Base-by-base conservation (phyloP, 2,113 vertebrate genomes). In the Maccullochella peelii region DNA sequence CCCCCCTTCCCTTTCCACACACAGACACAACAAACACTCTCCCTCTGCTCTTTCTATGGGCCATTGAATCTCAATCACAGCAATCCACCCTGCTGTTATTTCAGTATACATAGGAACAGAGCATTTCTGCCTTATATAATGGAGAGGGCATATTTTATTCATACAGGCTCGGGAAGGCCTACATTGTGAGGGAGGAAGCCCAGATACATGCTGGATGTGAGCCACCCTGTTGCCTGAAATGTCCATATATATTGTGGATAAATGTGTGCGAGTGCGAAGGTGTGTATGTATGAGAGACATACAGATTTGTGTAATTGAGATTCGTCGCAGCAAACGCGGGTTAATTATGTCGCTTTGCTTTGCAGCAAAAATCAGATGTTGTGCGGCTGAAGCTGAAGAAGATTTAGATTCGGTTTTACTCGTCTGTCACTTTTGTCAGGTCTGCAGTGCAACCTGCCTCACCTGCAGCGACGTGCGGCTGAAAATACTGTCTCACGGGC, bases 101-200 rank as follows among this genome's bases (percentile, higher is more conserved):
- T 7, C 75, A 59, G 36, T 62, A 63, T 30, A 52, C 38, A 76
- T 8, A 40, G 38, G 57, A 88, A 25, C 70, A 30, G 55, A 14
- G 27, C 71, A 36, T 75, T 71, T 78, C 78, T 73, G 75, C 79
- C 78, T 92, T 90, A 89, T 89, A 88, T 89, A 93, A 93, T 73
- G 87, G 59, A 44, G 61, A 30, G 8, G 68, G 57, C 77, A 93
- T 93, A 25, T 93, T 94, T 94, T 86, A 94, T 93, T 92, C 87
- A 93, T 91, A 20, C 70, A 44, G 72, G 80, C 81, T 67, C 1
- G 25, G 30, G 30, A 15, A 77, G 84, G 89, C 79, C 82, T 67
- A 62, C 82, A 58, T 68, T 66, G 77, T 80, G 59, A 69, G 70
- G 36, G 33, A 73, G 54, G 61, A 57, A 47, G 67, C 69, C 73